Evolutionary conservation across 2,797 vertebrate genomes (phyloP), one percentile per base, ranked within the genome.

Genomic region (Carapus acus): DNA sequence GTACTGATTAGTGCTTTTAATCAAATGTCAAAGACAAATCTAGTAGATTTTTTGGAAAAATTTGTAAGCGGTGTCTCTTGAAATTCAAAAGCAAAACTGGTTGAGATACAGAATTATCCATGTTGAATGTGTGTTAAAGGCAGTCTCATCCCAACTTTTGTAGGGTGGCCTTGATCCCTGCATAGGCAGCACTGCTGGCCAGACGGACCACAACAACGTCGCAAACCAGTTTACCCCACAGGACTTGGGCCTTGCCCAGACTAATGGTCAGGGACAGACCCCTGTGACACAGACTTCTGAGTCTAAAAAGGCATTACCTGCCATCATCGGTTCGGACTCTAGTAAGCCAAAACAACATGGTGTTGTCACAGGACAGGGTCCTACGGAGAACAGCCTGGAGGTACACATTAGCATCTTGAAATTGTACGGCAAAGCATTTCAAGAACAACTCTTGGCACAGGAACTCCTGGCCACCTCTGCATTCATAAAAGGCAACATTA

Each of bases 341-440:
- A 84, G 67, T 79, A 84, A 74, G 74, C 86, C 84, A 62, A 80
- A 78, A 62, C 79, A 62, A 45, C 54, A 56, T 38, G 37, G 52
- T 54, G 39, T 46, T 43, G 13, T 71, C 33, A 44, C 65, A 41
- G 43, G 72, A 65, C 77, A 70, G 48, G 71, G 49, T 59, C 68
- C 60, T 23, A 6, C 78, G 33, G 86, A 82, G 46, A 49, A 49
- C 41, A 76, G 36, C 46, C 20, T 37, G 3, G 86, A 88, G 81
- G 87, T 88, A 78, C 27, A 50, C 19, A 51, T 23, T 6, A 9
- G n/a, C 50, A 19, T 29, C 40, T 61, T 15, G n/a, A n/a, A n/a
- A n/a, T n/a, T n/a, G n/a, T n/a, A n/a, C n/a, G n/a, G n/a, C n/a
- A n/a, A n/a, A n/a, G n/a, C n/a, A n/a, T n/a, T n/a, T n/a, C n/a